Conservation (phyloP, 2,113 vertebrate species). For the Ammodramus savannarum region DNA sequence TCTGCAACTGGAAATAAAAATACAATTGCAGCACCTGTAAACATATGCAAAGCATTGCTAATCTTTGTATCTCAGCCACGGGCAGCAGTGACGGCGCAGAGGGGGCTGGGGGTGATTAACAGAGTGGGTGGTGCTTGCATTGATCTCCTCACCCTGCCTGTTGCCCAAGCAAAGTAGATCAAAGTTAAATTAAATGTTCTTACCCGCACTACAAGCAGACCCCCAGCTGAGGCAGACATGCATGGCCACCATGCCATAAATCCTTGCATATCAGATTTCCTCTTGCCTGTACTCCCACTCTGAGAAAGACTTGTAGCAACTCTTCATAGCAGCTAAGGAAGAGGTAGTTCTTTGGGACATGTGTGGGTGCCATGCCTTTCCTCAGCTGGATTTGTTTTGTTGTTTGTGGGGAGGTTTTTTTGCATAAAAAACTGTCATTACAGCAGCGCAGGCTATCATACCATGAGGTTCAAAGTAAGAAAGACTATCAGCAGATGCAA, state of each 20-base stretch:
- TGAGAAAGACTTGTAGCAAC: background rate
- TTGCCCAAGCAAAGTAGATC: slow-evolving; percentile 31
- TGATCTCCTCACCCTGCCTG: slow-evolving; percentile 11
- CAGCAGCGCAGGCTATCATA: background rate
- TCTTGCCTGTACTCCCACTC: background rate
- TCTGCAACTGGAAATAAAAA: background rate
- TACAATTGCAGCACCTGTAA: slow-evolving; percentile 27
- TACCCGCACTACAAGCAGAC: background rate
- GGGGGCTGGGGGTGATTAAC: background rate
- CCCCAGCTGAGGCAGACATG: background rate
- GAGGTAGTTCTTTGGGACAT: background rate
- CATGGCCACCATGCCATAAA: rapidly evolving
- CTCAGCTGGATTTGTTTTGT: background rate
- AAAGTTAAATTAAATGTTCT: background rate
- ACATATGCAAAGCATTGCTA: slow-evolving; percentile 2
- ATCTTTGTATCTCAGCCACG: background rate
- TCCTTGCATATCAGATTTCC: background rate
- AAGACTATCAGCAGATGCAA: background rate
- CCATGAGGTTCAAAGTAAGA: background rate
- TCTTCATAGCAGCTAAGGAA: background rate
- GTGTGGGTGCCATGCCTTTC: background rate
- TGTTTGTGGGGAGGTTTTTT: rapidly evolving
- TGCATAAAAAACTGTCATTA: background rate
- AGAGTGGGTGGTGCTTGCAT: background rate
- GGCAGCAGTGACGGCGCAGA: background rate